Conservation (phyloP, 2,113 vertebrate genomes). For the Dipodomys ordii region DNA sequence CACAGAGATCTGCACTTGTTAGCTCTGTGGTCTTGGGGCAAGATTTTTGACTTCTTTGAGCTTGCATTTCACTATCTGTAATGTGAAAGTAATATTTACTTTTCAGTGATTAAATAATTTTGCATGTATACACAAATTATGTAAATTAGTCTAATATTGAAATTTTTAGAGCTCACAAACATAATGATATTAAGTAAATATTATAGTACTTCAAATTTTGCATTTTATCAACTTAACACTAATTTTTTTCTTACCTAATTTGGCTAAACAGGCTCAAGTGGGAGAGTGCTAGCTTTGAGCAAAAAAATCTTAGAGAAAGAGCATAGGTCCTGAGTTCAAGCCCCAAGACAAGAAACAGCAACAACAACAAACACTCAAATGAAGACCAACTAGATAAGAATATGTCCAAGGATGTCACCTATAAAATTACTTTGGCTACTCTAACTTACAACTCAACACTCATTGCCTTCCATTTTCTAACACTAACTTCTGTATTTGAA, state of each 20-base stretch:
- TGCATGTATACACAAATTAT: not conserved
- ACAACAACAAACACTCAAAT: too few relatives aligned
- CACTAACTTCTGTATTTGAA: not conserved
- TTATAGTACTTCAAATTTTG: not conserved
- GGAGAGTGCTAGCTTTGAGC: not conserved
- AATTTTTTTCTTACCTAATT: constrained; percentile 48
- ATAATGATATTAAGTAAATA: not conserved
- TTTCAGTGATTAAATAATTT: not conserved
- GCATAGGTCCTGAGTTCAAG: too few relatives aligned
- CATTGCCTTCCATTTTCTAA: not conserved
- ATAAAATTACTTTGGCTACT: not conserved
- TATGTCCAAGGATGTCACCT: not conserved
- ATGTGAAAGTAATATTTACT: constrained; percentile 28
- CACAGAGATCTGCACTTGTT: not conserved
- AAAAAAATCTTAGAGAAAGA: too few relatives aligned
- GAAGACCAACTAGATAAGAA: not conserved
- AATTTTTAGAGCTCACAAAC: not conserved
- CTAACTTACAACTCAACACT: not conserved
- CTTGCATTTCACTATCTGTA: constrained; percentile 21
- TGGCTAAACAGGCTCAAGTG: not conserved
- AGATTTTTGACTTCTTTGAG: not conserved
- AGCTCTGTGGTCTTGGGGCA: constrained; percentile 26
- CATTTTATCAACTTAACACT: constrained; percentile 20
- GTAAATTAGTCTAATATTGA: not conserved
- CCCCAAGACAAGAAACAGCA: too few relatives aligned